Percentiles rank a stretch among this genome's conserved stretches.
Evolutionary conservation across 1,140 invertebrate genomes (phyloP).

Genomic region (Ips typographus): DNA sequence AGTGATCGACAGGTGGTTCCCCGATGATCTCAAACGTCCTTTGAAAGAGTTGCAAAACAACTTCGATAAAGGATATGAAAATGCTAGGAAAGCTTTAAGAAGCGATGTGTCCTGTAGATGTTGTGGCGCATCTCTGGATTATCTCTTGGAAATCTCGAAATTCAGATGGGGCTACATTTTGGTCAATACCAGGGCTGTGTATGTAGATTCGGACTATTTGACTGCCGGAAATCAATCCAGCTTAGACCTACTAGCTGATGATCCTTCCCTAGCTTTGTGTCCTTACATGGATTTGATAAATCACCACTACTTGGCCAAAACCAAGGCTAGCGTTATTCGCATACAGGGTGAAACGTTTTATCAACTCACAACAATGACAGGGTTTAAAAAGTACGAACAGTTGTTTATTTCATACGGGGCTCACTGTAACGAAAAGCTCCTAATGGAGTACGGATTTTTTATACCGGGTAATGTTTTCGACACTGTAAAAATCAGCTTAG

Average conservation of each 20-base stretch:
- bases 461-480: slow-evolving; percentile 64
- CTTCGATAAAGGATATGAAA: slow-evolving; percentile 46
- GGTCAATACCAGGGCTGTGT: slow-evolving; percentile 76
- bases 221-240: slow-evolving; percentile 39
- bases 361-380: slow-evolving; percentile 55
- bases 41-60: slow-evolving; percentile 47
- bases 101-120: slow-evolving; percentile 9
- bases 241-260: slow-evolving; percentile 49
- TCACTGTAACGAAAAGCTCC: slow-evolving; percentile 67
- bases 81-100: slow-evolving; percentile 40
- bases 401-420: slow-evolving; percentile 77
- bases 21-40: slow-evolving; percentile 48
- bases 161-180: slow-evolving; percentile 67
- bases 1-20: slow-evolving; percentile 50
- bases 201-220: slow-evolving; percentile 50
- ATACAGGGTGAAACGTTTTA: slow-evolving; percentile 54
- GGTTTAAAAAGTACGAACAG: slow-evolving; percentile 59
- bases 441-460: slow-evolving; percentile 76
- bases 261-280: slow-evolving; percentile 67
- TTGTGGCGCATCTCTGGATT: slow-evolving; percentile 34
- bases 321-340: slow-evolving; percentile 54
- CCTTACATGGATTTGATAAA: slow-evolving; percentile 81
- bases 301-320: slow-evolving; percentile 61
- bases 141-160: slow-evolving; percentile 51
- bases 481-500: slow-evolving; percentile 56